phyloP scores from a whole-genome alignment of 2,888 invertebrate genomes.

The Scaptomyza flava region DNA sequence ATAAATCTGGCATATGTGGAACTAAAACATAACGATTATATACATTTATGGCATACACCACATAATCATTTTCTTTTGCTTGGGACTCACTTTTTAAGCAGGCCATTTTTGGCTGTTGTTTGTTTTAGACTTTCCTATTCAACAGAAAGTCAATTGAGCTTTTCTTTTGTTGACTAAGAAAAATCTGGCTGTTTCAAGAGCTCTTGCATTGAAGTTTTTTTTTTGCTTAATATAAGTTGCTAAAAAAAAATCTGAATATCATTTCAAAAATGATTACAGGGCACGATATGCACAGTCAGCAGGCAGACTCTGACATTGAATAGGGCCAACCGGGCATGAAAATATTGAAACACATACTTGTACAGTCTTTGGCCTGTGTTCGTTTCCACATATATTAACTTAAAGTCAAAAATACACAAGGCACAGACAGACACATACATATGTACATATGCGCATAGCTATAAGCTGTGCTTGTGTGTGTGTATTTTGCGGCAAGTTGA shows the following conservation, averaged over 20 bases:
- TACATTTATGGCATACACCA: too few species aligned
- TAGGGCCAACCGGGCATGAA: conserved; percentile 44
- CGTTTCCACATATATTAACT: conserved; percentile 47
- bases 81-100: background rate
- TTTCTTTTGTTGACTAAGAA: background rate
- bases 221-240: background rate
- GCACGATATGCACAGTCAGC: conserved; percentile 8
- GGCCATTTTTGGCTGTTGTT: background rate
- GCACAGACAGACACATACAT: conserved; percentile 12
- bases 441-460: background rate
- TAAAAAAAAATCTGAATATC: background rate
- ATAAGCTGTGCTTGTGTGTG: conserved; percentile 11
- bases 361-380: conserved; percentile 20
- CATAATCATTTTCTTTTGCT: too few species aligned
- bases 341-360: conserved; percentile 56
- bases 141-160: background rate
- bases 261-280: conserved; percentile 8
- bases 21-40: too few species aligned
- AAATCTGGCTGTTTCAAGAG: background rate
- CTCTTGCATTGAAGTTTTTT: background rate
- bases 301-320: conserved; percentile 18
- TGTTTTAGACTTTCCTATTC: background rate
- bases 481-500: conserved; percentile 43
- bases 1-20: too few species aligned
- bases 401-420: conserved; percentile 51